Conservation (phyloP, 2,113 vertebrate species). For the Seriola dumerili region DNA sequence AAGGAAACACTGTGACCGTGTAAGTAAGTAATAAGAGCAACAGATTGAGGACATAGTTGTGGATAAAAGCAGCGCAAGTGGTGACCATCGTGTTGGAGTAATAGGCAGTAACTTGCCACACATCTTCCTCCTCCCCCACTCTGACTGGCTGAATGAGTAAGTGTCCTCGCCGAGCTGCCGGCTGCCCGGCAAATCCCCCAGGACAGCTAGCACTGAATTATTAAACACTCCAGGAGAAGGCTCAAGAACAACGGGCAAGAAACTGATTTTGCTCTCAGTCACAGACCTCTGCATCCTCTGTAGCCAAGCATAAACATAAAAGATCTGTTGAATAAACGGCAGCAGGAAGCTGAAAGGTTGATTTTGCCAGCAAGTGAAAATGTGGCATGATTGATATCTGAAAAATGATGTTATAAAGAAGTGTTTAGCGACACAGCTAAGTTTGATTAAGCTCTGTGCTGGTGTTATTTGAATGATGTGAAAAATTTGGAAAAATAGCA, state of each 20-base stretch:
- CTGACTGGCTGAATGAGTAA: constrained; percentile 74
- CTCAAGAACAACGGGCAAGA: constrained; percentile 68
- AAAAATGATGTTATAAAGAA: not conserved
- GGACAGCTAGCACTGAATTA: constrained; percentile 84
- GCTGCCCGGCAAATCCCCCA: constrained; percentile 76
- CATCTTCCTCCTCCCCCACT: constrained; percentile 72
- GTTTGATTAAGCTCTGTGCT: not conserved
- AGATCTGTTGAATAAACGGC: constrained; percentile 40
- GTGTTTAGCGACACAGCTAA: not conserved
- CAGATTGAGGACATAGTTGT: constrained; percentile 20
- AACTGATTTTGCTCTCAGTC: constrained; percentile 58
- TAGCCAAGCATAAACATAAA: not conserved
- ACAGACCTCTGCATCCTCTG: constrained; percentile 34
- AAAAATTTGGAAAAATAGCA: too few species aligned
- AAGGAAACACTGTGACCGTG: not conserved
- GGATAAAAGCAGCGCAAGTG: constrained; percentile 51
- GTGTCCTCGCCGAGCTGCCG: constrained; percentile 74
- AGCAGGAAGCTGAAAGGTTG: not conserved
- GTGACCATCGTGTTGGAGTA: constrained; percentile 63
- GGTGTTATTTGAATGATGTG: not conserved
- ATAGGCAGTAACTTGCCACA: constrained; percentile 47
- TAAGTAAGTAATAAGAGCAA: constrained; percentile 6
- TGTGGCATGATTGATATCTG: not conserved
- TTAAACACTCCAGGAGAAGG: constrained; percentile 81
- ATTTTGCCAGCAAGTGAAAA: not conserved